Evolutionary conservation across 2,797 vertebrate species (phyloP), one percentile per base, ranked within the genome.

Genomic region (Coracias cyanogaster): DNA sequence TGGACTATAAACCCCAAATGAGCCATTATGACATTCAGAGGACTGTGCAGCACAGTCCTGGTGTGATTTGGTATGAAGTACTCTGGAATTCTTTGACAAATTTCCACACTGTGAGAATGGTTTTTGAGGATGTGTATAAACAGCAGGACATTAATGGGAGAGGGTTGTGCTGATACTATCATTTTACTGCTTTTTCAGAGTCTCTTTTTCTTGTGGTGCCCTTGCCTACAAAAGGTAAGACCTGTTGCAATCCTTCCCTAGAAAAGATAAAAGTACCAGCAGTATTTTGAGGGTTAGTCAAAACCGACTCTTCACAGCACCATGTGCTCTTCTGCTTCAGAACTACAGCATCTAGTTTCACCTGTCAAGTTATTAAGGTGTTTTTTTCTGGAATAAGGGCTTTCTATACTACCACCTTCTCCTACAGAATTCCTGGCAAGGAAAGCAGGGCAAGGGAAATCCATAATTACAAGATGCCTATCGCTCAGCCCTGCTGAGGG

Each of bases 21-120:
- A 94, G 93, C 25, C 41, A 12, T 93, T 78, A 35, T 74, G 85
- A 85, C 89, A 94, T 94, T 94, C 62, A 83, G 74, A 96, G 94
- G 51, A 37, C 89, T 43, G 70, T 81, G 93, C 89, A 96, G 95
- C 58, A 80, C 77, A 6, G 80, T 79, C 89, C 86, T 94, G 90
- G 64, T 86, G 94, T 78, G 93, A 84, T 96, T 96, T 94, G 94
- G 94, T 83, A 92, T 52, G 52, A 49, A 94, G 66, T 20, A 80
- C 76, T 91, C 82, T 64, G 93, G 46, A 95, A 97, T 94, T 64
- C 93, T 91, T 51, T 82, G 82, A 69, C 67, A 71, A 46, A 95
- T 95, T 91, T 90, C 94, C 90, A 96, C 48, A 13, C 31, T n/a
- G 43, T 18, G 14, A 81, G 46, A 52, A 49, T 9, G 13, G 21